Percentiles rank a stretch among this genome's conserved stretches.
These are phyloP conservation scores for Seriola dumerili DNA, from an alignment of 2,113 vertebrate genomes.

Conservation along the genomic window DNA sequence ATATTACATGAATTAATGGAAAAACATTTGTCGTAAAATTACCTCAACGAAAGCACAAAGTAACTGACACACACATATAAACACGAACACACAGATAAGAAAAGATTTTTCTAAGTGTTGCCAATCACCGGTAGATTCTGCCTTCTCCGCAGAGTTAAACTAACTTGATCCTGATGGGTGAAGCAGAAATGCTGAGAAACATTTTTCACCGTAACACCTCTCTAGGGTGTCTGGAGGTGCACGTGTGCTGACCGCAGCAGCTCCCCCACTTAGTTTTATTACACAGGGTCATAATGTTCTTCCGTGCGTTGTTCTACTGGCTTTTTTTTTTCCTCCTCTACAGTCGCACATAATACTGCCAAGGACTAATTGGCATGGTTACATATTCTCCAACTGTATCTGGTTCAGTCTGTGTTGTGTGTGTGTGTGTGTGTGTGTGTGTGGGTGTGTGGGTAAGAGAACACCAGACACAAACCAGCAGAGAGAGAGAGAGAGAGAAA, in stretches of 20 bases:
- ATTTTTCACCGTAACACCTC: constrained; percentile 64
- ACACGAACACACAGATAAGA: constrained; percentile 24
- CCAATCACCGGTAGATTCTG: constrained; percentile 20
- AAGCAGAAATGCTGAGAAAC: constrained; percentile 68
- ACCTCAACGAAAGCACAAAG: neutral
- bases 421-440: neutral
- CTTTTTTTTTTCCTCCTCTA: constrained; percentile 9
- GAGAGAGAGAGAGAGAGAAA: constrained; percentile 29
- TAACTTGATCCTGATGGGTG: constrained; percentile 50
- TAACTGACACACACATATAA: neutral
- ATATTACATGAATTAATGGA: constrained; percentile 2
- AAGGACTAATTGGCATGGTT: constrained; percentile 47
- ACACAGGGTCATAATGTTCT: constrained; percentile 62
- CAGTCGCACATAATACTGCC: constrained; percentile 38
- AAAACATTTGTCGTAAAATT: neutral
- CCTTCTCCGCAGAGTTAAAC: constrained; percentile 18
- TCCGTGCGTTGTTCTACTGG: constrained; percentile 60
- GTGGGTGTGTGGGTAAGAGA: neutral
- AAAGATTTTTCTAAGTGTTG: constrained; percentile 1
- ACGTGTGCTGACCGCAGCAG: constrained; percentile 67
- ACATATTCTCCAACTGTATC: constrained; percentile 46
- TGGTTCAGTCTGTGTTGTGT: neutral
- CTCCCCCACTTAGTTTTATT: constrained; percentile 77
- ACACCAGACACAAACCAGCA: constrained; percentile 52
- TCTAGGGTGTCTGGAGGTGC: constrained; percentile 67